Percentiles rank a stretch among this genome's conserved stretches.
Evolutionary conservation across 1,140 invertebrate species (phyloP).

Genomic region (Watersipora subatra): DNA sequence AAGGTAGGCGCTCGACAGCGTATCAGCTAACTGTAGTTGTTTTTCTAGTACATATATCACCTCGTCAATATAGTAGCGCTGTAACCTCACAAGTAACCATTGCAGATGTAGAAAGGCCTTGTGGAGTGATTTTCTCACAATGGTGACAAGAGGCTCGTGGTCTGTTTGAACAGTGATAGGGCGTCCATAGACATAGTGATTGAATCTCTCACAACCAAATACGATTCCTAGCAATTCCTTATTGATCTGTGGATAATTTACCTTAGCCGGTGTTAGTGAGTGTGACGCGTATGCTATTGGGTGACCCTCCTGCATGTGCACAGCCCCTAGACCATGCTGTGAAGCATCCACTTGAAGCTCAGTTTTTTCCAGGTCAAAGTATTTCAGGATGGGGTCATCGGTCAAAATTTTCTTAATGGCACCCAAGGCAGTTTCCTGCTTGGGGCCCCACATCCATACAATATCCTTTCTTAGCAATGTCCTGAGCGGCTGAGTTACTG

Average conservation of each 20-base stretch:
- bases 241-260: constrained; percentile 43
- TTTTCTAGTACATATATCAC: constrained; percentile 9
- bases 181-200: constrained; percentile 41
- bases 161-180: constrained; percentile 20
- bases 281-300: not conserved
- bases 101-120: constrained; percentile 15
- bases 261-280: constrained; percentile 16
- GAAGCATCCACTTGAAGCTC: not conserved
- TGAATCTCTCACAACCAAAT: constrained; percentile 43
- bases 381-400: not conserved
- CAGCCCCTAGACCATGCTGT: not conserved
- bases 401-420: not conserved
- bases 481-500: too few species aligned
- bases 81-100: constrained; percentile 20
- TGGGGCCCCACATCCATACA: constrained; percentile 31
- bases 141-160: constrained; percentile 27
- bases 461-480: constrained; percentile 11
- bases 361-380: not conserved
- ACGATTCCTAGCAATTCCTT: constrained; percentile 44
- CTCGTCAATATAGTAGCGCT: constrained; percentile 12
- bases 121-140: constrained; percentile 17
- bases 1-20: too few species aligned
- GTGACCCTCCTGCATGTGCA: not conserved
- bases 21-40: constrained; percentile 9
- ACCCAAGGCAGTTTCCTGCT: too few species aligned